Evolutionary conservation across 2,888 invertebrate genomes (phyloP).

Genomic region (Biston betularia): DNA sequence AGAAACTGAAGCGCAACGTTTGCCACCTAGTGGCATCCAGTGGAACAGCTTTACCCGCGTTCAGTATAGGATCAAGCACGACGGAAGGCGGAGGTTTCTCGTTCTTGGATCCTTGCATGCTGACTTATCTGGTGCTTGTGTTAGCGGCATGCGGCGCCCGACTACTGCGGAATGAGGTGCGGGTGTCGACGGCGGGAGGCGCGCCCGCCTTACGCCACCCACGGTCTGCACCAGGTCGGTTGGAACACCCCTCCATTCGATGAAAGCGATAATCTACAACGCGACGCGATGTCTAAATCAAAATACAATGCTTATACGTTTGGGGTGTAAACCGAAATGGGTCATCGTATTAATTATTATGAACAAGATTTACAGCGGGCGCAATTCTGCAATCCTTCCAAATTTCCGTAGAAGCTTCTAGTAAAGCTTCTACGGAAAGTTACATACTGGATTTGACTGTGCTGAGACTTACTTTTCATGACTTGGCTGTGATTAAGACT

Average conservation of each 20-base stretch:
- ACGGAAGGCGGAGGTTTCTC: constrained; percentile 28
- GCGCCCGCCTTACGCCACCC: constrained; percentile 31
- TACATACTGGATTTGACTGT: too few species aligned
- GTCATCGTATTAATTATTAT: too few species aligned
- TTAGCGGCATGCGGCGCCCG: constrained; percentile 73
- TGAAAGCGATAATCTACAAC: neutral
- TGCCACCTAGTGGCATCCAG: neutral
- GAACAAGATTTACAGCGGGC: too few species aligned
- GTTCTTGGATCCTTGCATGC: constrained; percentile 54
- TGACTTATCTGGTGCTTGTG: constrained; percentile 67
- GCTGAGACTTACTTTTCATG: too few species aligned
- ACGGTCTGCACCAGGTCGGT: constrained; percentile 22
- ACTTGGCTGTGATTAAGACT: too few species aligned
- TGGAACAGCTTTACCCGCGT: neutral
- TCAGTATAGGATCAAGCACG: constrained; percentile 13
- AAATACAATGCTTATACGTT: too few species aligned
- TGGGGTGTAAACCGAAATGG: too few species aligned
- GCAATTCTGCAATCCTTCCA: too few species aligned
- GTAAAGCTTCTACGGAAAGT: too few species aligned
- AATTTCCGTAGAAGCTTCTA: too few species aligned
- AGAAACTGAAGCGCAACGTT: neutral
- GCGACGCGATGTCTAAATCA: neutral
- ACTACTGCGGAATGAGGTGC: constrained; percentile 75
- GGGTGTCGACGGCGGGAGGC: constrained; percentile 64
- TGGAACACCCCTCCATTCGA: neutral